These are phyloP conservation scores for Anser cygnoides DNA, from an alignment of 2,113 vertebrate species.

Conservation along the genomic window DNA sequence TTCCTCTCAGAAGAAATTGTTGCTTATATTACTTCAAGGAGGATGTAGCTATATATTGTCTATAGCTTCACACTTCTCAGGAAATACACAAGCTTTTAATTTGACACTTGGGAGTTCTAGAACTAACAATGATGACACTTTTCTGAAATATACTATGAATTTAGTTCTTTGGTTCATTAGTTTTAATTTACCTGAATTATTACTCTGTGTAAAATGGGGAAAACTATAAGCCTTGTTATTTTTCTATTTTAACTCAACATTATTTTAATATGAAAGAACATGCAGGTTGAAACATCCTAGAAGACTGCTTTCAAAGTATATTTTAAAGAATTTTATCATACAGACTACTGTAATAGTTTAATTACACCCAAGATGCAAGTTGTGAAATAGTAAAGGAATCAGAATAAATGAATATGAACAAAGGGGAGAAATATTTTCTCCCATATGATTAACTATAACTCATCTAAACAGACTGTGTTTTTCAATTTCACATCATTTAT, in stretches of 20 bases:
- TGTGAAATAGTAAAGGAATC: not conserved
- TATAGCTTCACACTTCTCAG: not conserved
- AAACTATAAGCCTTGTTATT: not conserved
- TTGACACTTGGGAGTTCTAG: not conserved
- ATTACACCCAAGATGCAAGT: not conserved
- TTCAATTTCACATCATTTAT: not conserved
- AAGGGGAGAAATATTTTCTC: not conserved
- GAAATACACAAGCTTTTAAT: not conserved
- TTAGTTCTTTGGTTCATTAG: not conserved
- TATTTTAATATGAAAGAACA: not conserved
- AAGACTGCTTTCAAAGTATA: not conserved
- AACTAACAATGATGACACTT: slow-evolving; percentile 1
- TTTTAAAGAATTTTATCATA: not conserved
- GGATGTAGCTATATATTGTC: not conserved
- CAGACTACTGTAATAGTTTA: not conserved
- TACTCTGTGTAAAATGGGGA: not conserved
- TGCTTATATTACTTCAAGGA: not conserved
- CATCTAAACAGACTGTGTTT: not conserved
- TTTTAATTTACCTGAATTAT: slow-evolving; percentile 39
- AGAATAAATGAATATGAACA: not conserved
- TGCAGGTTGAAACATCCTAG: not conserved
- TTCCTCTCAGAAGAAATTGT: not conserved
- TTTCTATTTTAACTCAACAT: not conserved
- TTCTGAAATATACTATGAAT: not conserved
- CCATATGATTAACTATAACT: not conserved